Evolutionary conservation across 2,888 invertebrate genomes (phyloP).

Genomic region (Pelosia muscerda): DNA sequence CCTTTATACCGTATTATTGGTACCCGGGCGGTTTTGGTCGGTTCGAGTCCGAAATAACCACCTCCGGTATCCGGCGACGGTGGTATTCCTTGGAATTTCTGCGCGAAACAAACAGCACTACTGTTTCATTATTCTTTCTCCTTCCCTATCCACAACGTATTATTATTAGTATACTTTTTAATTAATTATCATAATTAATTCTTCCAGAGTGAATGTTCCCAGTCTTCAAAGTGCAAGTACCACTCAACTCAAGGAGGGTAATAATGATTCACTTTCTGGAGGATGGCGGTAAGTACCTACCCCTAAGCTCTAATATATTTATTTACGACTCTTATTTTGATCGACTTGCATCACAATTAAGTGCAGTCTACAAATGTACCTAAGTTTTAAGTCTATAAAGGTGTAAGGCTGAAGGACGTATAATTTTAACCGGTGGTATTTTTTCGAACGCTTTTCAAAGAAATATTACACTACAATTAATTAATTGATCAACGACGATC

Average conservation of each 20-base stretch:
- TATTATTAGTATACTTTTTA: not conserved
- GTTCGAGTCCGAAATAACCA: too few relatives aligned
- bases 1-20: too few relatives aligned
- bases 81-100: too few relatives aligned
- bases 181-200: conserved; percentile 3
- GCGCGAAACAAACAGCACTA: too few relatives aligned
- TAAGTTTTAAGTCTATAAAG: not conserved
- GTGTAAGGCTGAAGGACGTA: not conserved
- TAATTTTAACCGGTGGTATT: not conserved
- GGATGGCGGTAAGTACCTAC: conserved; percentile 75
- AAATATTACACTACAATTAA: too few relatives aligned
- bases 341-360: not conserved
- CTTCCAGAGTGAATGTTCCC: conserved; percentile 71
- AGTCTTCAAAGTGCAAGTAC: conserved; percentile 79
- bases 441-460: too few relatives aligned
- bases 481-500: not conserved
- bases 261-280: conserved; percentile 71
- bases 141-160: too few relatives aligned
- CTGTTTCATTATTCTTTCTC: too few relatives aligned
- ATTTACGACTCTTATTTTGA: not conserved
- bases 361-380: not conserved
- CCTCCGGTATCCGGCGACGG: too few relatives aligned
- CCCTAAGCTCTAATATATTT: not conserved
- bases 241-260: conserved; percentile 77
- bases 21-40: too few relatives aligned